Conservation (phyloP, 2,113 vertebrate genomes). For the Benitochromis conjunctus region DNA sequence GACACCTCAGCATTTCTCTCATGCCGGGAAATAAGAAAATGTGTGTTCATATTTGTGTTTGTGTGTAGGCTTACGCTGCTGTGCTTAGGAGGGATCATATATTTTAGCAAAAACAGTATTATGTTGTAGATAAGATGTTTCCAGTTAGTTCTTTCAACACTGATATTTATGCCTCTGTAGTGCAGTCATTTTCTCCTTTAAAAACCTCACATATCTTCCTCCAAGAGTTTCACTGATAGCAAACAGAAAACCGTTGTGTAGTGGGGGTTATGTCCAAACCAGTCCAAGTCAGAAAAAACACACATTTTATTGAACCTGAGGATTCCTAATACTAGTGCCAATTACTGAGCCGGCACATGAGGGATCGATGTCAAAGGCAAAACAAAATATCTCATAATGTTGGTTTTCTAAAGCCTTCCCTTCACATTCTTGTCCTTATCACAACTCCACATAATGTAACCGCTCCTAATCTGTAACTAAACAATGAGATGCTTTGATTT, state of each 20-base stretch:
- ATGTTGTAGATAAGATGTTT: not conserved
- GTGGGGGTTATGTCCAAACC: not conserved
- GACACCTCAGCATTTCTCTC: not conserved
- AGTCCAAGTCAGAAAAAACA: not conserved
- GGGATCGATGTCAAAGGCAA: not conserved
- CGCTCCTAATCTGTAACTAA: not conserved
- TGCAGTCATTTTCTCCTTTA: not conserved
- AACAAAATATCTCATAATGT: not conserved
- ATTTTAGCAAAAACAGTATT: not conserved
- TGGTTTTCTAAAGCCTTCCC: not conserved
- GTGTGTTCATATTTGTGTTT: not conserved
- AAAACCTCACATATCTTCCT: not conserved
- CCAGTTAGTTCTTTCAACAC: not conserved
- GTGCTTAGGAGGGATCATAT: not conserved
- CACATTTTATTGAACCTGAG: not conserved
- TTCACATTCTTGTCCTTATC: not conserved
- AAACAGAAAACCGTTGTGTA: not conserved
- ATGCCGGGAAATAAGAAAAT: conserved; percentile 8
- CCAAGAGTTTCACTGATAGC: not conserved
- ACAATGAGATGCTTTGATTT: not conserved
- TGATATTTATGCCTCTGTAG: not conserved
- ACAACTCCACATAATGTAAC: not conserved
- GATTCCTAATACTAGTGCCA: not conserved
- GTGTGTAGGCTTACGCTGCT: not conserved
- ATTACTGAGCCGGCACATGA: not conserved